Conservation (phyloP, 1,140 invertebrate genomes). For the Paraescarpia echinospica region DNA sequence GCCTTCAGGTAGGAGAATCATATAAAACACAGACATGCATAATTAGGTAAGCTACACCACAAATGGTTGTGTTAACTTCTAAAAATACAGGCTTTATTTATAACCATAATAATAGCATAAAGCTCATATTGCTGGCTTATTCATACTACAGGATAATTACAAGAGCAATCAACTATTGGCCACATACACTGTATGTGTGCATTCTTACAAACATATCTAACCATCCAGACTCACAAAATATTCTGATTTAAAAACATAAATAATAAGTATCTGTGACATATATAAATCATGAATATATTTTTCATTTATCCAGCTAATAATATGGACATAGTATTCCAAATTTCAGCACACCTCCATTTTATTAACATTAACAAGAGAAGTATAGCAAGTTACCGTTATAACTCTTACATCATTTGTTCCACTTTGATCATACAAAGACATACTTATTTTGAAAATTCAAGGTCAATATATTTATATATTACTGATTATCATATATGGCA, state of each 20-base stretch:
- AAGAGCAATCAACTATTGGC: not conserved
- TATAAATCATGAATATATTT: not conserved
- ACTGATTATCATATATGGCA: not conserved
- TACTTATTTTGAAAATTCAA: too few relatives aligned
- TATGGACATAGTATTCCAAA: not conserved
- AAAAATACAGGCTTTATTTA: not conserved
- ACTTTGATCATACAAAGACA: not conserved
- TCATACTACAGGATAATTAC: not conserved
- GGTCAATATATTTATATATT: not conserved
- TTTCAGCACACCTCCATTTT: too few relatives aligned
- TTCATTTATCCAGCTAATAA: not conserved
- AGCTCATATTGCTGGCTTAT: not conserved
- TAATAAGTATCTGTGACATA: not conserved
- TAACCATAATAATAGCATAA: not conserved
- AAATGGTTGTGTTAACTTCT: not conserved
- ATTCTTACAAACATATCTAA: too few relatives aligned
- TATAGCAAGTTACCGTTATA: not conserved
- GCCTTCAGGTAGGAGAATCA: not conserved
- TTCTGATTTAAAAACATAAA: too few relatives aligned
- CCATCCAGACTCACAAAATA: too few relatives aligned
- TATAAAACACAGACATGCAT: not conserved
- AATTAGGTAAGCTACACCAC: not conserved
- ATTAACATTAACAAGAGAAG: not conserved
- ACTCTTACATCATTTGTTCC: not conserved
- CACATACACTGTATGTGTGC: too few relatives aligned